Conservation (phyloP, 2,797 vertebrate species). For the Perodicticus potto region DNA sequence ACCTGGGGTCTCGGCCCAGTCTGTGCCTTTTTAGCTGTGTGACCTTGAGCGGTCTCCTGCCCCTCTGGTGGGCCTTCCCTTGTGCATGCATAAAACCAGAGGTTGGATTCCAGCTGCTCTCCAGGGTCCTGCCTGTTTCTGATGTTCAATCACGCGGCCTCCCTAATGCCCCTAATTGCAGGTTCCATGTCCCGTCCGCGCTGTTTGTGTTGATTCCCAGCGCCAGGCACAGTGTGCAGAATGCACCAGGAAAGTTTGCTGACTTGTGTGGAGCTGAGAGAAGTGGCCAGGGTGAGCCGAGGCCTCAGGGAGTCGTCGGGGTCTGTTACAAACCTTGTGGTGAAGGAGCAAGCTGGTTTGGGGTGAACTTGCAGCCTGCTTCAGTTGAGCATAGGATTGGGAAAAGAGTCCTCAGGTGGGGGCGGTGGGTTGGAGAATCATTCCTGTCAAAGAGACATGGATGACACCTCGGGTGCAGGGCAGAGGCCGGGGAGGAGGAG, state of each 20-base stretch:
- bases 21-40: background rate
- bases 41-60: background rate
- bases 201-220: background rate
- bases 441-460: accelerated
- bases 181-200: background rate
- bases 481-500: accelerated
- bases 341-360: accelerated
- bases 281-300: accelerated
- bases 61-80: background rate
- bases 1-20: accelerated
- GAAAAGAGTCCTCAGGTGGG: background rate
- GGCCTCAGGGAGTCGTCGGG: background rate
- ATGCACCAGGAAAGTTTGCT: background rate
- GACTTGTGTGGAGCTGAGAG: accelerated
- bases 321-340: accelerated
- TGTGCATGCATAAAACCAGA: background rate
- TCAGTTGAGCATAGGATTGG: accelerated
- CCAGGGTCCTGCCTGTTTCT: background rate
- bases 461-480: background rate
- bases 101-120: background rate
- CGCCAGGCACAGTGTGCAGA: accelerated
- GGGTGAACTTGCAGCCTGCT: accelerated
- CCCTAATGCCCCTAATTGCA: background rate
- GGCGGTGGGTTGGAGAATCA: background rate
- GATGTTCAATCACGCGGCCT: background rate